phyloP scores from a whole-genome alignment of 2,888 invertebrate species.

The Dendrolimus houi region DNA sequence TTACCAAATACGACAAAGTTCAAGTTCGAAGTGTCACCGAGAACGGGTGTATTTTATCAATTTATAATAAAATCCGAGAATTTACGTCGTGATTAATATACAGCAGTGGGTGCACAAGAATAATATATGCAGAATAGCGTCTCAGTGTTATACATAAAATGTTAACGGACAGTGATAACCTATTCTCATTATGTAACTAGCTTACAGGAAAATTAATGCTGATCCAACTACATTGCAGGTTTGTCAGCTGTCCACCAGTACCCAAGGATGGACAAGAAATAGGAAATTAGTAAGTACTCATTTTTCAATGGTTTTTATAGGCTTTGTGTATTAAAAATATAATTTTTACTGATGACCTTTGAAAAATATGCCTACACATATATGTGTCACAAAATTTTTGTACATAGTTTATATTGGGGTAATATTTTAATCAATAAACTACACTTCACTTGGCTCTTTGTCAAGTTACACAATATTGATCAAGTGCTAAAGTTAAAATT shows the following conservation, averaged over 20 bases:
- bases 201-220: conserved; percentile 57
- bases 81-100: conserved; percentile 21
- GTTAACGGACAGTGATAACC: conserved; percentile 56
- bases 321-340: too few relatives aligned
- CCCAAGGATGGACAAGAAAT: conserved; percentile 85
- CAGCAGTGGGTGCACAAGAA: conserved; percentile 21
- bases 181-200: conserved; percentile 73
- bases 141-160: conserved; percentile 24
- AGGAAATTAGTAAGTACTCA: conserved; percentile 84
- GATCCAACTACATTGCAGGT: conserved; percentile 75
- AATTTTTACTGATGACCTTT: too few relatives aligned
- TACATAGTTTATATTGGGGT: conserved; percentile 7
- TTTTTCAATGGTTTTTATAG: neutral
- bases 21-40: conserved; percentile 30
- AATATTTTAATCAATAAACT: too few relatives aligned
- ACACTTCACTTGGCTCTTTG: neutral
- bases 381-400: neutral
- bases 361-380: too few relatives aligned
- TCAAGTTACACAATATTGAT: neutral
- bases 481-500: too few relatives aligned
- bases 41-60: conserved; percentile 45
- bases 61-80: conserved; percentile 24
- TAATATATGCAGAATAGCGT: conserved; percentile 10
- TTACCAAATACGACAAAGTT: conserved; percentile 28
- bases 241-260: conserved; percentile 83